Percentiles rank a stretch among this genome's conserved stretches.
Conservation (phyloP, 2,888 invertebrate species). For the Eupeodes luniger region DNA sequence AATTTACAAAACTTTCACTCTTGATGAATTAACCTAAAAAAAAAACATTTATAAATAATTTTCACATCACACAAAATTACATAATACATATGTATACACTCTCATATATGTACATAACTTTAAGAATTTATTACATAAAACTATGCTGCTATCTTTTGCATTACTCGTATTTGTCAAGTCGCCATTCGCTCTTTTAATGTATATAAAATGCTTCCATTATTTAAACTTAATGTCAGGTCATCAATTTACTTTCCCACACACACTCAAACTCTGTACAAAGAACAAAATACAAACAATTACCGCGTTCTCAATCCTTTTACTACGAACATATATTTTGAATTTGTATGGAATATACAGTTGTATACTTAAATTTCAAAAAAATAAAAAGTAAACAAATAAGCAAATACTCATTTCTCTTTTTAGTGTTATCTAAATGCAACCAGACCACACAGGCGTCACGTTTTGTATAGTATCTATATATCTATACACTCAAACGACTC, state of each 20-base stretch:
- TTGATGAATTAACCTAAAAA: background rate
- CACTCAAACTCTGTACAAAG: background rate
- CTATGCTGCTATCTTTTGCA: slow-evolving; percentile 43
- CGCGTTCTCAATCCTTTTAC: slow-evolving; percentile 17
- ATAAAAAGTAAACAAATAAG: slow-evolving; percentile 28
- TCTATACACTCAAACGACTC: background rate
- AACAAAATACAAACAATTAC: slow-evolving; percentile 33
- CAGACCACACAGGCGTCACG: slow-evolving; percentile 26
- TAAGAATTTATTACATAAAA: slow-evolving; percentile 53
- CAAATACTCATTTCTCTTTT: slow-evolving; percentile 71
- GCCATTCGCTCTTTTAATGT: slow-evolving; percentile 23
- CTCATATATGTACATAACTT: background rate
- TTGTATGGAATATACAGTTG: background rate
- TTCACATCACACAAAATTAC: too few relatives aligned
- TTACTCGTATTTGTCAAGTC: slow-evolving; percentile 47
- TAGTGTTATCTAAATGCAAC: slow-evolving; percentile 67
- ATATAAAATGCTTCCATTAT: slow-evolving; percentile 49
- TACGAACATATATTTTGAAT: background rate
- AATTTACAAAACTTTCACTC: too few relatives aligned
- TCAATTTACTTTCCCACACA: slow-evolving; percentile 62
- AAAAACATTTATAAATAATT: background rate
- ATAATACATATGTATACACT: background rate
- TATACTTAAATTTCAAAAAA: background rate
- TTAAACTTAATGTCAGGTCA: slow-evolving; percentile 61
- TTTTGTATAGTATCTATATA: too few relatives aligned